These are phyloP conservation scores for Frankliniella intonsa DNA, from an alignment of 2,888 invertebrate species.

Conservation along the genomic window DNA sequence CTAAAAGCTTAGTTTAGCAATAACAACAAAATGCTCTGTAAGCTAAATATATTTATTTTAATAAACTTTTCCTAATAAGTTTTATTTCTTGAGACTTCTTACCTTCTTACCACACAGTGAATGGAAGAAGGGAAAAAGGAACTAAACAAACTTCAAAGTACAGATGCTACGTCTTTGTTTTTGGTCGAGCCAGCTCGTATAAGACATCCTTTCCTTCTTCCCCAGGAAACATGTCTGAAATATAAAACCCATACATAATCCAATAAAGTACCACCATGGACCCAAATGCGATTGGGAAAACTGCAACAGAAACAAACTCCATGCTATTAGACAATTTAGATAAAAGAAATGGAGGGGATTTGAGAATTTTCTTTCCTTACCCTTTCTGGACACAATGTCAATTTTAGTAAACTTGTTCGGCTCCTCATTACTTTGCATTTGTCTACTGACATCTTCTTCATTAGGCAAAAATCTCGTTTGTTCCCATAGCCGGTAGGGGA, in stretches of 20 bases:
- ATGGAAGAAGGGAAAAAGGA: too few relatives aligned
- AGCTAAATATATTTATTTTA: neutral
- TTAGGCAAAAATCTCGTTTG: constrained; percentile 36
- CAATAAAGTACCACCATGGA: constrained; percentile 53
- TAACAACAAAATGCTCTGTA: too few relatives aligned
- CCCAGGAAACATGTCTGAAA: constrained; percentile 38
- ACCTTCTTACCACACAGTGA: too few relatives aligned
- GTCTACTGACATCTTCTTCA: constrained; percentile 37
- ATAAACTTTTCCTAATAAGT: neutral
- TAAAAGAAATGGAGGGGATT: neutral
- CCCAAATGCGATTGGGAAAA: constrained; percentile 55
- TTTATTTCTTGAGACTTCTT: neutral
- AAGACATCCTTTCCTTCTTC: neutral
- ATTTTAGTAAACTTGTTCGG: constrained; percentile 47
- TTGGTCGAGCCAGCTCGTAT: neutral
- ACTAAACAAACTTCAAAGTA: too few relatives aligned
- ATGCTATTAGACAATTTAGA: neutral
- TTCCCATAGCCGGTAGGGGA: constrained; percentile 36
- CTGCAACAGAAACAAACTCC: constrained; percentile 29
- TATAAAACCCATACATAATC: constrained; percentile 42
- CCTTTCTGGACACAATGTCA: constrained; percentile 54
- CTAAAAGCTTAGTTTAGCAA: too few relatives aligned
- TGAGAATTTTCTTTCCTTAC: constrained; percentile 36
- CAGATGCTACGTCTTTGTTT: too few relatives aligned
- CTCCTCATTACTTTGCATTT: constrained; percentile 37